Evolutionary conservation across 2,797 vertebrate species (phyloP).

Genomic region (Arrhamphus sclerolepis): DNA sequence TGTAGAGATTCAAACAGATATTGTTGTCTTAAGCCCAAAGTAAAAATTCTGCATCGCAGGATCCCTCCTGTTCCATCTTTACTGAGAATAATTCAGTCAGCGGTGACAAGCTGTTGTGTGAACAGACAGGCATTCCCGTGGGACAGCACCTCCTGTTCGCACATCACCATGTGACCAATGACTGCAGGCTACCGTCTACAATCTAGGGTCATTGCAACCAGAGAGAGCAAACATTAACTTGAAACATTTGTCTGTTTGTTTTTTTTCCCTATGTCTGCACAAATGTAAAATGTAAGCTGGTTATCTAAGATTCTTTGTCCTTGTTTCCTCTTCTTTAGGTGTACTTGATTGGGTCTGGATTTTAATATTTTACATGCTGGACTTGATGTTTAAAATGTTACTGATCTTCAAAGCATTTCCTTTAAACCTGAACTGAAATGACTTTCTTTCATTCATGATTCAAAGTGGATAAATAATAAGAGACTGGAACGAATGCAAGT

Average conservation of each 20-base stretch:
- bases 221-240: slow-evolving; percentile 1
- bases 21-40: not conserved
- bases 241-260: not conserved
- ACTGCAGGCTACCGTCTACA: slow-evolving; percentile 11
- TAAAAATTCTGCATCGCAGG: slow-evolving; percentile 36
- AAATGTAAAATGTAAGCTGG: not conserved
- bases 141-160: slow-evolving; percentile 40
- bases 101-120: slow-evolving; percentile 30
- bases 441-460: no score
- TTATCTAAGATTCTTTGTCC: no score
- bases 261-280: no score
- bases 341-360: no score
- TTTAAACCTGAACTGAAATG: no score
- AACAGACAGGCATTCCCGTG: slow-evolving; percentile 49
- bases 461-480: no score
- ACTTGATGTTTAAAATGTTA: no score
- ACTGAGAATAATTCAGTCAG: slow-evolving; percentile 65
- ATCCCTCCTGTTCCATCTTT: slow-evolving; percentile 57
- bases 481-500: no score
- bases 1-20: not conserved
- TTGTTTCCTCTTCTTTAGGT: no score
- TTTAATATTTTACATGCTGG: no score
- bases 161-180: slow-evolving; percentile 37
- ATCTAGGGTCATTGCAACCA: not conserved
- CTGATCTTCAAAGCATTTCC: no score